Conservation (phyloP, 2,797 vertebrate species). For the Poecilia velifera region DNA sequence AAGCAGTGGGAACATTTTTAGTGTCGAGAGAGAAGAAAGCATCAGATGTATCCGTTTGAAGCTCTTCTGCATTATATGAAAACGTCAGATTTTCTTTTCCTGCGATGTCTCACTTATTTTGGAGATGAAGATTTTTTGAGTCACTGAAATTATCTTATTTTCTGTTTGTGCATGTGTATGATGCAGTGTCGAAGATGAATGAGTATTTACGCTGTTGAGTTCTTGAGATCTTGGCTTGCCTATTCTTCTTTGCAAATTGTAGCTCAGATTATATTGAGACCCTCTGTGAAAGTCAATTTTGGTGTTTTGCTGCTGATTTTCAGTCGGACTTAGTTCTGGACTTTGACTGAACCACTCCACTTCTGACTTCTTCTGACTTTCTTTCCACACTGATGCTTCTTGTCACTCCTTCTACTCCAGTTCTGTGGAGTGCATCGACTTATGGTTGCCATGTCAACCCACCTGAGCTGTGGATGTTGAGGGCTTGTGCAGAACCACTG, state of each 20-base stretch:
- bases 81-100: slow-evolving; percentile 57
- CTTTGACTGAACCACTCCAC: neutral
- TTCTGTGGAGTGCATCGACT: neutral
- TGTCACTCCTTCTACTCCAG: neutral
- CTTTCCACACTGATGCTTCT: neutral
- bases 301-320: neutral
- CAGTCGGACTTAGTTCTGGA: neutral
- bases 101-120: slow-evolving; percentile 29
- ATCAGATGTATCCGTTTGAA: slow-evolving; percentile 15
- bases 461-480: neutral
- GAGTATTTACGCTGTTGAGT: neutral
- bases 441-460: neutral
- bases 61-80: slow-evolving; percentile 15
- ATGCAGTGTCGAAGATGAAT: neutral
- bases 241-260: neutral
- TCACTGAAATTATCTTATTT: slow-evolving; percentile 1
- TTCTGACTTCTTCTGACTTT: neutral
- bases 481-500: neutral
- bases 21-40: neutral
- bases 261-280: neutral
- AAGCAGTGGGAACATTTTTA: neutral
- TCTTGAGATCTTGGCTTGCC: neutral
- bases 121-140: slow-evolving; percentile 38
- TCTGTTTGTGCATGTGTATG: neutral
- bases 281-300: neutral